Evolutionary conservation across 35 echinoderm and acorn worm species (phyloP).

Genomic region (Acanthaster planci): DNA sequence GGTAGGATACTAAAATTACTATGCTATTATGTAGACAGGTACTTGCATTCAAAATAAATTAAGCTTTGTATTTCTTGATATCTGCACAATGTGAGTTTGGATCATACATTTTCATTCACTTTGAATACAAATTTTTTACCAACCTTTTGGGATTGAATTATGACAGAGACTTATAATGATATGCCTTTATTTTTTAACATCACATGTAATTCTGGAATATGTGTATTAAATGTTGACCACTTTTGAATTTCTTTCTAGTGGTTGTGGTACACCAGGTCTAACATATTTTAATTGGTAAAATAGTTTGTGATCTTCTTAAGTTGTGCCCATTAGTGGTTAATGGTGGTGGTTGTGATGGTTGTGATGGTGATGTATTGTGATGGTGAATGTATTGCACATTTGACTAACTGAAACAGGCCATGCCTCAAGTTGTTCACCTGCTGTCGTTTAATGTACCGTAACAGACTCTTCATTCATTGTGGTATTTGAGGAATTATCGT

Average conservation of each 20-base stretch:
- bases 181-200: conserved; percentile 34
- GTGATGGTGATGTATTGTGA: conserved; percentile 19
- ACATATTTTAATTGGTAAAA: conserved; percentile 17
- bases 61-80: conserved; percentile 21
- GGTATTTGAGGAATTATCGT: neutral
- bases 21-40: conserved; percentile 19
- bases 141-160: conserved; percentile 8
- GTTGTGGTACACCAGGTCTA: conserved; percentile 28
- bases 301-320: conserved; percentile 31
- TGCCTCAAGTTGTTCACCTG: neutral
- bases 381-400: conserved; percentile 27
- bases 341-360: conserved; percentile 25
- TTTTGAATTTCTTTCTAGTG: conserved; percentile 20
- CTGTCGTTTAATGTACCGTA: neutral
- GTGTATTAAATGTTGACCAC: conserved; percentile 12
- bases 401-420: neutral
- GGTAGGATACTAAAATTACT: neutral
- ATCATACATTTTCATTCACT: conserved; percentile 24
- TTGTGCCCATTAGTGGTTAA: conserved; percentile 28
- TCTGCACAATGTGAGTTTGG: conserved; percentile 24
- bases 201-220: conserved; percentile 29
- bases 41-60: neutral
- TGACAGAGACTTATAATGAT: conserved; percentile 32
- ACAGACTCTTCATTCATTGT: neutral
- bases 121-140: conserved; percentile 32